Evolutionary conservation across 2,113 vertebrate species (phyloP).

Genomic region (Neodontobutis hainanensis): DNA sequence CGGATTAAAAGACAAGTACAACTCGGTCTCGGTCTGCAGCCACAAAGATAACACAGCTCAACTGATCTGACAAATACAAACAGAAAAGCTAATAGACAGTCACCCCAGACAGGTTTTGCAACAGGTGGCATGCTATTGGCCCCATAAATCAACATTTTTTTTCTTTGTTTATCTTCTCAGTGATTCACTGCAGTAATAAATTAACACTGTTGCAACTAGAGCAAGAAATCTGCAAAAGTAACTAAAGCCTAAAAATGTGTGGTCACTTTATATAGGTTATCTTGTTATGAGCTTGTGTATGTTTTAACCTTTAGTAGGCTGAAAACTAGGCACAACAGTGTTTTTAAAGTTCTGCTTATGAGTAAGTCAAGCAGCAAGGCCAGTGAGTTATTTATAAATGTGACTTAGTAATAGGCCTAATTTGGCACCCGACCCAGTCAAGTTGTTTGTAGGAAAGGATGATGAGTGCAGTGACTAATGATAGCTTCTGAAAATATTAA

Average conservation of each 20-base stretch:
- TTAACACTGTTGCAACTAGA: constrained; percentile 9
- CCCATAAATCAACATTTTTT: too few species aligned
- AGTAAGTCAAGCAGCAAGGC: neutral
- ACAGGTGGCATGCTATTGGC: too few species aligned
- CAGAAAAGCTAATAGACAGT: too few species aligned
- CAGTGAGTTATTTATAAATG: neutral
- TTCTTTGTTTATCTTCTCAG: too few species aligned
- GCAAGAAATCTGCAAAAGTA: constrained; percentile 9
- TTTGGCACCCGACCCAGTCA: neutral
- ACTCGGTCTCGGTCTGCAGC: too few species aligned
- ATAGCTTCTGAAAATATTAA: constrained; percentile 34
- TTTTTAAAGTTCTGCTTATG: neutral
- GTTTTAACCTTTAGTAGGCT: neutral
- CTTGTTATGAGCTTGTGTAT: neutral
- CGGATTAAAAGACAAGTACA: too few species aligned
- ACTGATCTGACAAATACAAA: too few species aligned
- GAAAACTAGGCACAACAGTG: neutral
- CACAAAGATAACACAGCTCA: too few species aligned
- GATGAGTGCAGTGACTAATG: constrained; percentile 1
- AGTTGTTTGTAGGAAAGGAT: neutral
- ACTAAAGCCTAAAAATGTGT: neutral
- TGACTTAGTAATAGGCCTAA: constrained; percentile 14
- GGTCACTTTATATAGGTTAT: neutral
- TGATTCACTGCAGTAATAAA: constrained; percentile 31
- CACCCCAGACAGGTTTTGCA: too few species aligned